Evolutionary conservation across 2,888 invertebrate genomes (phyloP).

Genomic region (Drosophila pegasa): DNA sequence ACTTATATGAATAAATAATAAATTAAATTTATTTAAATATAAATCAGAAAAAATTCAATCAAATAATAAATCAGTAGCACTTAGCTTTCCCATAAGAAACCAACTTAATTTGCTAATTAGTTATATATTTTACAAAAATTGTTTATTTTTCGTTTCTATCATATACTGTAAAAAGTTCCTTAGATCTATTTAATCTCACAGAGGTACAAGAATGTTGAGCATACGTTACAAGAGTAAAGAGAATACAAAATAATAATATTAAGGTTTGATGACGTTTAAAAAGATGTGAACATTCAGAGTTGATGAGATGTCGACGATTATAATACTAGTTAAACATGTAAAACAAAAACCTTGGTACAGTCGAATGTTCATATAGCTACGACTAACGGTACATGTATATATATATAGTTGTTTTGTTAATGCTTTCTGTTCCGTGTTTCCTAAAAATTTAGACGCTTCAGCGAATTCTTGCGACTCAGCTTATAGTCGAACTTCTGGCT

Average conservation of each 20-base stretch:
- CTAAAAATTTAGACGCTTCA: constrained; percentile 68
- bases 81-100: no score
- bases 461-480: constrained; percentile 64
- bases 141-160: constrained; percentile 30
- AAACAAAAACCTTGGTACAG: constrained; percentile 43
- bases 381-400: constrained; percentile 1
- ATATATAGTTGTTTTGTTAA: neutral
- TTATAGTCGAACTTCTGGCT: constrained; percentile 57
- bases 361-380: constrained; percentile 15
- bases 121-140: constrained; percentile 10
- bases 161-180: constrained; percentile 54
- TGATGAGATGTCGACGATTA: constrained; percentile 33
- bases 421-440: constrained; percentile 6
- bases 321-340: constrained; percentile 49
- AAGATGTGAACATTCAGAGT: constrained; percentile 15
- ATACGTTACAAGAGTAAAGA: constrained; percentile 39
- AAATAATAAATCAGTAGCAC: no score
- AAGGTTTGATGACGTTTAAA: constrained; percentile 28
- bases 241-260: constrained; percentile 8
- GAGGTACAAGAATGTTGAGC: constrained; percentile 67
- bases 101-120: neutral
- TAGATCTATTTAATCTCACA: constrained; percentile 66
- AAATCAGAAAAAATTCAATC: no score
- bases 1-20: neutral
- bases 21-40: neutral